A percentile compares a stretch with the other conserved stretches of the same genome.
phyloP scores from a whole-genome alignment of 2,113 vertebrate species.

The Lophotis ruficrista region DNA sequence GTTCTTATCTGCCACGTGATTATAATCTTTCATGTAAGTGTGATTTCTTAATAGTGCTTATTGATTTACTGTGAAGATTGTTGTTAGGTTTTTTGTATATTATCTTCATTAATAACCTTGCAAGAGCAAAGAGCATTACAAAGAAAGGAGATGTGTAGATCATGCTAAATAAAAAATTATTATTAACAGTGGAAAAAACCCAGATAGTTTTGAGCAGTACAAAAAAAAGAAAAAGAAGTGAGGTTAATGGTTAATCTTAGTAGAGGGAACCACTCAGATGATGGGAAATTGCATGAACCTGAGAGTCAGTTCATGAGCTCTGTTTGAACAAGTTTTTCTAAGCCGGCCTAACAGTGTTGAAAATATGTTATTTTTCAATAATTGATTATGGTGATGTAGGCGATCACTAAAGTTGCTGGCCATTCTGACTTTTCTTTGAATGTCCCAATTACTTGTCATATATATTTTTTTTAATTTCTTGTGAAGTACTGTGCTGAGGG shows the following conservation, averaged over 20 bases:
- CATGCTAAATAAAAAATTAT: not conserved
- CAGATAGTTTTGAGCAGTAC: not conserved
- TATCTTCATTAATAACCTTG: not conserved
- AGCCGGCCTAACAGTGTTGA: not conserved
- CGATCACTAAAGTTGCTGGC: not conserved
- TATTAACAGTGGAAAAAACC: not conserved
- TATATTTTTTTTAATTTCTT: not conserved
- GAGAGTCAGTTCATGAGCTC: not conserved
- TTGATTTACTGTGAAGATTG: not conserved
- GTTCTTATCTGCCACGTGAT: not conserved
- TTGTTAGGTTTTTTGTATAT: not conserved
- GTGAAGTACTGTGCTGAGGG: not conserved
- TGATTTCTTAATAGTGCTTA: not conserved
- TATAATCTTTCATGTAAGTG: not conserved
- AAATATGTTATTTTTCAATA: not conserved
- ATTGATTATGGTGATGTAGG: not conserved
- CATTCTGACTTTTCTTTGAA: not conserved
- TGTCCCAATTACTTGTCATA: not conserved
- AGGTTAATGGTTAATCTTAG: not conserved
- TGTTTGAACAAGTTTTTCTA: not conserved
- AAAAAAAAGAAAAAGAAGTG: not conserved
- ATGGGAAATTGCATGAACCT: not conserved
- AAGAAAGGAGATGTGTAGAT: not conserved
- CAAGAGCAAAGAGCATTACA: not conserved
- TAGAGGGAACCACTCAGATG: not conserved